These are phyloP conservation scores for Malurus leucopterus DNA, from an alignment of 2,797 vertebrate species.

Conservation along the genomic window DNA sequence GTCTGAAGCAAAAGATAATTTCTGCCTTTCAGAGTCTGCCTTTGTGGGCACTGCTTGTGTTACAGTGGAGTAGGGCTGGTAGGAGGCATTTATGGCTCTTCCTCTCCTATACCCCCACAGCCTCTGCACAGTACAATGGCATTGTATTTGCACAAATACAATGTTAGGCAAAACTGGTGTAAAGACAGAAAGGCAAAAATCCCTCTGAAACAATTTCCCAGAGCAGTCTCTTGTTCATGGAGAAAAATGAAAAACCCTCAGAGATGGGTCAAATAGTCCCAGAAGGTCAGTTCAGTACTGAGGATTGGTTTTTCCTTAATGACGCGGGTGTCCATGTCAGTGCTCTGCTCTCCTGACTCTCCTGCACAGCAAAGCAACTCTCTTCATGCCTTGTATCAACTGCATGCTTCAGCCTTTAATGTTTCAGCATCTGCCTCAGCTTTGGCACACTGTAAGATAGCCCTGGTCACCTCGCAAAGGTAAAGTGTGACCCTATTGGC, in stretches of 20 bases:
- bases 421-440: background rate
- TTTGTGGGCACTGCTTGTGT: background rate
- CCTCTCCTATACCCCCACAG: background rate
- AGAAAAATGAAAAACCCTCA: background rate
- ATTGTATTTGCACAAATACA: background rate
- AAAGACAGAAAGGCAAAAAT: background rate
- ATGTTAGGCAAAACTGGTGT: background rate
- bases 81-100: background rate
- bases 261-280: fast-evolving
- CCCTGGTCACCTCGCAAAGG: background rate
- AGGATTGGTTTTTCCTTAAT: background rate
- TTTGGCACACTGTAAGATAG: background rate
- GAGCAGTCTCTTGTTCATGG: background rate
- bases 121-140: background rate
- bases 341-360: background rate
- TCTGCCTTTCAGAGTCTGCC: background rate
- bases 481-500: background rate
- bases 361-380: background rate
- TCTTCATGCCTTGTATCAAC: background rate
- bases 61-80: background rate
- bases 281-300: background rate
- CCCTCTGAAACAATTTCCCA: background rate
- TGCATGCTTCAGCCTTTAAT: background rate
- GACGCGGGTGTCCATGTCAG: background rate
- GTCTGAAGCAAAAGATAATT: background rate